phyloP scores from a whole-genome alignment of 2,888 invertebrate genomes.

The Tetragnatha montana region DNA sequence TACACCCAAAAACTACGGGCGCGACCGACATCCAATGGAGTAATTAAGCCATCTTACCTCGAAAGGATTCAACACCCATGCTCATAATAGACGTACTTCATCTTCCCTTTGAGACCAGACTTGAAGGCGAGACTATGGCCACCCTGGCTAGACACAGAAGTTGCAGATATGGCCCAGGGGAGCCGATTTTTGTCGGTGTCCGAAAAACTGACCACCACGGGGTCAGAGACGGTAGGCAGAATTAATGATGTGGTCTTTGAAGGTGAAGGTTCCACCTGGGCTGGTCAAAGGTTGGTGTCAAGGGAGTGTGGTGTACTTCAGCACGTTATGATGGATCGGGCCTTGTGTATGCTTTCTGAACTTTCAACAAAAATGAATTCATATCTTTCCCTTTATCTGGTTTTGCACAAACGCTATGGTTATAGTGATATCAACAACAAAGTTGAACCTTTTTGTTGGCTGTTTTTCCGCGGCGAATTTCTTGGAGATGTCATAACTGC shows the following conservation, averaged over 20 bases:
- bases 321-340: background rate
- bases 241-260: constrained; percentile 34
- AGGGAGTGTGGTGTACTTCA: background rate
- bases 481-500: too few species aligned
- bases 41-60: constrained; percentile 61
- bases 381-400: too few species aligned
- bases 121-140: background rate
- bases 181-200: background rate
- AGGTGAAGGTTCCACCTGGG: background rate
- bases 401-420: too few species aligned
- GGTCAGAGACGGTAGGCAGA: constrained; percentile 13
- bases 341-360: background rate
- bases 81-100: constrained; percentile 54
- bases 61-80: constrained; percentile 48
- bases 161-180: constrained; percentile 28
- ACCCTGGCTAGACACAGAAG: constrained; percentile 27
- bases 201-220: background rate
- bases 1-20: constrained; percentile 23
- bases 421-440: too few species aligned
- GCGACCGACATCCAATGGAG: constrained; percentile 16
- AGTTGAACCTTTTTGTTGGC: too few species aligned
- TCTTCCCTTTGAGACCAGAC: constrained; percentile 43
- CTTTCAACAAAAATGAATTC: background rate
- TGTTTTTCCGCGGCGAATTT: too few species aligned
- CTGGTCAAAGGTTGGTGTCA: background rate